Conservation (phyloP, 2,888 invertebrate species). For the Eurytoma adleriae region DNA sequence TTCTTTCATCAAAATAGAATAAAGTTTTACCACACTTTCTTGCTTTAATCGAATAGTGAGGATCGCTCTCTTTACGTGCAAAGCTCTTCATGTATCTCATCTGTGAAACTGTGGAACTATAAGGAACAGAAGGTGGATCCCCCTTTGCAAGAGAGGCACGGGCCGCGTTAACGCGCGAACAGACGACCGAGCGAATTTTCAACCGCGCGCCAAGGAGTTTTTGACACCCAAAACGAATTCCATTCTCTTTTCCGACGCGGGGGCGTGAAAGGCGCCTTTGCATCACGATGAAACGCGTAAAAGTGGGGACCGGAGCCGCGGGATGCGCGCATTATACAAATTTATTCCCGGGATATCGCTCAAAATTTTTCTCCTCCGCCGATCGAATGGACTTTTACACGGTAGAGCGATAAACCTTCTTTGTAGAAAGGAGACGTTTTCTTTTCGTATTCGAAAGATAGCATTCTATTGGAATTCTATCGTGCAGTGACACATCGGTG, state of each 20-base stretch:
- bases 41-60: too few relatives aligned
- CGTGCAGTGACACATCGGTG: not conserved
- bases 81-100: too few relatives aligned
- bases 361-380: slow-evolving; percentile 12
- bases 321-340: slow-evolving; percentile 38
- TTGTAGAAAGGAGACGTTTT: not conserved
- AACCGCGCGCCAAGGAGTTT: slow-evolving; percentile 18
- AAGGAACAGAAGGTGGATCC: too few relatives aligned
- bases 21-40: too few relatives aligned
- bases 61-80: too few relatives aligned
- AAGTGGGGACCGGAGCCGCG: not conserved
- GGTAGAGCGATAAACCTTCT: not conserved
- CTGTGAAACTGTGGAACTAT: too few relatives aligned
- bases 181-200: slow-evolving; percentile 5
- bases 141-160: not conserved
- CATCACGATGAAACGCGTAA: slow-evolving; percentile 36
- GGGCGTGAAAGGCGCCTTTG: slow-evolving; percentile 27
- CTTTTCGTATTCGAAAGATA: not conserved
- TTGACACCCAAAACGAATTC: slow-evolving; percentile 43
- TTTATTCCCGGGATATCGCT: slow-evolving; percentile 35
- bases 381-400: slow-evolving; percentile 23
- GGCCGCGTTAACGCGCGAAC: not conserved
- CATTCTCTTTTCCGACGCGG: slow-evolving; percentile 24
- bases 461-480: not conserved
- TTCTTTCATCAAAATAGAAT: too few relatives aligned